Base-by-base conservation (phyloP, 2,113 vertebrate species). In the Dromaius novaehollandiae region DNA sequence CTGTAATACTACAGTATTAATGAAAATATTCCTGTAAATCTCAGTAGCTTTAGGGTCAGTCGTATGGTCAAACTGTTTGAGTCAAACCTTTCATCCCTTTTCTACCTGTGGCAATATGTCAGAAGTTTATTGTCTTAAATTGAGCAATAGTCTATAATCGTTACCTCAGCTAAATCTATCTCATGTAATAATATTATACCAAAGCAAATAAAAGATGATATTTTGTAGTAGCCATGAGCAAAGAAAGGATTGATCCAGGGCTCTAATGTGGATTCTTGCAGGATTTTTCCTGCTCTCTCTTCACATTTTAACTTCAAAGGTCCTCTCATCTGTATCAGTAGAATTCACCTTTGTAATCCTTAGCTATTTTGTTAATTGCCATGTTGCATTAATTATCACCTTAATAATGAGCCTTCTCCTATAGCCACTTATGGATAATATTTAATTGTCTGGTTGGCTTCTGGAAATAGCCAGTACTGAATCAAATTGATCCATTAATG, bases 11-110 rank as follows among this genome's bases (percentile, higher is more conserved):
- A 19, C 40, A 22, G 51, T 58, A 55, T 32, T 66, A 83, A 91
- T 81, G 53, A 89, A 88, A 93, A 34, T 34, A 83, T 60, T 74
- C 66, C 75, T 48, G 87, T 86, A 88, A 95, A 91, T 85, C 68
- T 91, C 80, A 61, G 70, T 69, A 78, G 80, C 55, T 89, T 94
- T 93, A 86, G 78, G 36, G 28, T 82, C 68, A 88, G 50, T 53
- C 21, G 4, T 44, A 17, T 11, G 48, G 78, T 87, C 82, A 94
- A 95, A 88, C 20, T 65, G 3, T 61, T 86, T 55, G 48, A 93
- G 60, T 28, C 66, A 91, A 89, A 88, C 16, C n/a, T 89, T 92
- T 94, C 58, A 87, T 81, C 24, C 19, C 8, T 92, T 85, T 77
- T 74, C 71, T 86, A 85, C 34, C 48, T 60, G 18, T 46, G 78